Base-by-base conservation (phyloP, 2,113 vertebrate species). In the Seriola dumerili region DNA sequence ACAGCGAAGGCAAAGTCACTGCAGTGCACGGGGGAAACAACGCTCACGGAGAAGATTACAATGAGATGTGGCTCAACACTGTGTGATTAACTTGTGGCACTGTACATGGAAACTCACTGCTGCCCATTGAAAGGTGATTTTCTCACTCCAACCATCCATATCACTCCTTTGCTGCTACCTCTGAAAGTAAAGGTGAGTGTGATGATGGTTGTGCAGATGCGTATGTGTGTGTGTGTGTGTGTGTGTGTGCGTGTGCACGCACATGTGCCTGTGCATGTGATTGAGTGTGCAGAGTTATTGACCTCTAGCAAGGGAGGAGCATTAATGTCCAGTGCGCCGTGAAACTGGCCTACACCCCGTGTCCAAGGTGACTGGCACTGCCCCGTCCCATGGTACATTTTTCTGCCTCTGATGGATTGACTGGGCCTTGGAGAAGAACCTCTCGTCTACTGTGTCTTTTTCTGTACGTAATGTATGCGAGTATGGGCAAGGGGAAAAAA, bases 321-420 rank as follows among this genome's bases (percentile, higher is more conserved):
- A 89, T 92, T 92, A 90, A 88, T 89, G 89, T 84, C 86, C 83
- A 93, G 84, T 71, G 88, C 91, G 88, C 87, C 91, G 92, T 93
- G 90, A 93, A 91, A 91, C 73, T 29, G 61, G 88, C 86, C 91
- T 87, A 82, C 84, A 83, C 84, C 92, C 86, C 67, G 71, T 91
- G 84, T 89, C 85, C 92, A 92, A 93, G 93, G 93, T 94, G 92
- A 94, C 90, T 87, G 92, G 88, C 86, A 87, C 87, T 86, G 88
- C 88, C 85, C 85, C 1, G 65, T 90, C 88, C 89, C 89, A 81
- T 80, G 85, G 78, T 83, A 84, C 90, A 82, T 58, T 88, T 58
- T 88, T 73, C 67, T 80, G 67, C 86, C 71, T 84, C 84, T 93
- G 92, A 94, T 91, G 88, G 88, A 94, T 92, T 86, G 93, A 90